Evolutionary conservation across 2,797 vertebrate genomes (phyloP), one percentile per base, ranked within the genome.

Genomic region (Hephaestus fuliginosus): DNA sequence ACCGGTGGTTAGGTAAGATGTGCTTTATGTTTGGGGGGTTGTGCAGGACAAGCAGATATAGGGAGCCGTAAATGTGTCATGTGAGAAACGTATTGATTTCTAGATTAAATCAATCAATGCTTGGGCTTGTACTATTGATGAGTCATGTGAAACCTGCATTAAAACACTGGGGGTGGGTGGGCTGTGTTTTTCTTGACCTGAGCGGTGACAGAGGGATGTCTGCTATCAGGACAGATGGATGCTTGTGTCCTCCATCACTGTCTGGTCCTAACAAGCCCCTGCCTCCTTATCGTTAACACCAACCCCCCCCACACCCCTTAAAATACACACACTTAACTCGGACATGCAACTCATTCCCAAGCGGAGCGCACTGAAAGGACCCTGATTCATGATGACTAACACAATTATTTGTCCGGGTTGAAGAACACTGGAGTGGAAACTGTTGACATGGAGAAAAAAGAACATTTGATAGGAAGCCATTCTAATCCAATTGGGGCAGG

Each of bases 101-200:
- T 18, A 75, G 77, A 80, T 91, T 69, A 61, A 76, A 68, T 30
- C 56, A 1, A 86, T 89, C 86, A 60, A 90, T 90, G 72, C 44
- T 53, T 8, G 3, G 22, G 73, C 64, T 64, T 60, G 20, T 74
- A 33, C 25, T 81, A 70, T 78, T 63, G 76, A 87, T 0, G 76
- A 85, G 76, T 82, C 81, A 57, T 46, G 73, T 33, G 48, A 73
- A 80, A 68, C 41, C 48, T 33, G 70, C 36, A 56, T 65, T 56
- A 15, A 28, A 61, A 60, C 17, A 9, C 4, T 8, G 74, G 15
- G 49, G 18, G 14, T n/a, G 67, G 13, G 1, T 4, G 73, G 58
- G 68, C 17, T 14, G 41, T 36, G 65, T 72, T 75, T 76, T 60
- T 67, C 55, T 55, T 13, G 22, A 53, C 18, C 7, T 18, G 33